A percentile compares a stretch with the other conserved stretches of the same genome.
Conservation (phyloP, 2,797 vertebrate genomes). For the Lagodon rhomboides region DNA sequence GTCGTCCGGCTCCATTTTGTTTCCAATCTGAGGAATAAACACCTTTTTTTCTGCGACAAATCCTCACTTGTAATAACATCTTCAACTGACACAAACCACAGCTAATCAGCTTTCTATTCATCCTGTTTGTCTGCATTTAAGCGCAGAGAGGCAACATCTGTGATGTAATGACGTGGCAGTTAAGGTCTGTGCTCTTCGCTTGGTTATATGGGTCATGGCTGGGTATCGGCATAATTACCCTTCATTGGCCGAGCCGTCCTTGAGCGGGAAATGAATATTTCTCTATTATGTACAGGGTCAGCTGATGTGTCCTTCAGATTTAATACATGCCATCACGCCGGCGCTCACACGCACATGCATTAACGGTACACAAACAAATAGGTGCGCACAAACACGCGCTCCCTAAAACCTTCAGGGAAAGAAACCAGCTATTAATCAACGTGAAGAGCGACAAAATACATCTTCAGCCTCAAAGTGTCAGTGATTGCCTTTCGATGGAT, state of each 20-base stretch:
- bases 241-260: constrained; percentile 71
- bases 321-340: constrained; percentile 51
- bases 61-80: not conserved
- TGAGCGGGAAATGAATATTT: constrained; percentile 67
- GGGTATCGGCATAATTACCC: constrained; percentile 62
- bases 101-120: constrained; percentile 13
- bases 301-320: constrained; percentile 67
- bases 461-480: constrained; percentile 16
- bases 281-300: constrained; percentile 64
- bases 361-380: constrained; percentile 23
- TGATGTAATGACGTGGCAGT: constrained; percentile 53
- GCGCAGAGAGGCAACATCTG: constrained; percentile 11
- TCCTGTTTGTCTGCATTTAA: constrained; percentile 27
- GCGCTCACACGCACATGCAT: not conserved
- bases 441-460: constrained; percentile 24
- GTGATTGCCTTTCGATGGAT: constrained; percentile 43
- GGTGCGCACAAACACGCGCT: constrained; percentile 19
- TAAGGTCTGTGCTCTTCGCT: constrained; percentile 53
- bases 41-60: constrained; percentile 12
- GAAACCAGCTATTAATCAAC: constrained; percentile 47
- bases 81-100: constrained; percentile 10
- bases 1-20: constrained; percentile 1
- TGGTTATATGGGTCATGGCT: constrained; percentile 64
- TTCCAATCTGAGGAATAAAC: constrained; percentile 14
- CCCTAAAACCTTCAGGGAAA: constrained; percentile 41